phyloP scores from a whole-genome alignment of 2,888 invertebrate genomes.

The Callosobruchus maculatus region DNA sequence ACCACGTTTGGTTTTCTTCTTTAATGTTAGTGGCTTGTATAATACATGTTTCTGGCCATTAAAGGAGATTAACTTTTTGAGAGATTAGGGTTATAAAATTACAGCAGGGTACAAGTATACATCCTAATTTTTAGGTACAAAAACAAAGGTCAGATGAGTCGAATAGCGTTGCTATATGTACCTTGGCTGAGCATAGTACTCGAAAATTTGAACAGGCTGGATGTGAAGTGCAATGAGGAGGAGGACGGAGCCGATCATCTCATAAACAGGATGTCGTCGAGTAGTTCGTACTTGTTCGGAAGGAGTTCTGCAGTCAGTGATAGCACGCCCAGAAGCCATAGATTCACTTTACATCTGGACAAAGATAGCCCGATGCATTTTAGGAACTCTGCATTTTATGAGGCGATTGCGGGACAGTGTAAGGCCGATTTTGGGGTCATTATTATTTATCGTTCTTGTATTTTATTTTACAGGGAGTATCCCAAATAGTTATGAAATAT shows the following conservation, averaged over 20 bases:
- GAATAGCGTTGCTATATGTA: conserved; percentile 86
- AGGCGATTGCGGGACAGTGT: conserved; percentile 69
- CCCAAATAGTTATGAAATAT: no score
- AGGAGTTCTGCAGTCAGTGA: conserved; percentile 51
- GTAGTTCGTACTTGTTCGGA: conserved; percentile 57
- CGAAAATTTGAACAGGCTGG: conserved; percentile 79
- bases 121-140: conserved; percentile 1
- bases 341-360: conserved; percentile 72
- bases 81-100: no score
- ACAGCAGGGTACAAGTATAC: background rate
- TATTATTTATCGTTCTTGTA: no score
- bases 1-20: no score
- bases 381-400: conserved; percentile 70
- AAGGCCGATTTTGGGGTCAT: conserved; percentile 29
- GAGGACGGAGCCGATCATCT: conserved; percentile 43
- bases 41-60: no score
- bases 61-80: no score
- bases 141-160: conserved; percentile 63
- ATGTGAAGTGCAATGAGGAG: conserved; percentile 51
- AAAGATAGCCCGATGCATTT: conserved; percentile 68
- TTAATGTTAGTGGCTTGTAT: no score
- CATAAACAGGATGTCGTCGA: conserved; percentile 55
- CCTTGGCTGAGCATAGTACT: conserved; percentile 86
- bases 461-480: no score
- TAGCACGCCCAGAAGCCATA: conserved; percentile 58